These are phyloP conservation scores for Mormyrops attenuatus DNA, from an alignment of 2,797 vertebrate species.

Conservation along the genomic window DNA sequence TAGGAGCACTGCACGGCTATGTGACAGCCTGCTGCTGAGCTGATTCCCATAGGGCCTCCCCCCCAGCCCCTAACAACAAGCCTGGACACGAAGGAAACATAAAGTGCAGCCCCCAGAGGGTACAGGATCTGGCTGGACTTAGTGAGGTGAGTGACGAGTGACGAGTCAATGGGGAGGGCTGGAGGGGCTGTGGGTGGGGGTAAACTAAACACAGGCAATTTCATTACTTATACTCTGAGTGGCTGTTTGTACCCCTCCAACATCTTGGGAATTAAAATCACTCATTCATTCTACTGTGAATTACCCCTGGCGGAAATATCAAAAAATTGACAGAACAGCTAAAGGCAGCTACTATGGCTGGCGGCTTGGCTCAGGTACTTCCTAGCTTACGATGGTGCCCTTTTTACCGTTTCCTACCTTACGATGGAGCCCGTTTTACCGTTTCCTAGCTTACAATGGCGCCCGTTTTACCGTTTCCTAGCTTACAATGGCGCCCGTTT, in stretches of 20 bases:
- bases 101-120: constrained; percentile 15
- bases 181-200: neutral
- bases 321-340: neutral
- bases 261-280: neutral
- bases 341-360: neutral
- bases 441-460: neutral
- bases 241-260: neutral
- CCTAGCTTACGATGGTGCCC: neutral
- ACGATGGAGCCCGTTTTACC: neutral
- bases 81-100: constrained; percentile 37
- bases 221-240: neutral
- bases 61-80: constrained; percentile 5
- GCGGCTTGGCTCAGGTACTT: neutral
- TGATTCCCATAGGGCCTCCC: neutral
- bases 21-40: neutral
- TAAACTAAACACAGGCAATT: neutral
- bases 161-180: neutral
- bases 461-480: neutral
- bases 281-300: neutral
- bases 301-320: neutral
- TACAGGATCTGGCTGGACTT: neutral
- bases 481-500: neutral
- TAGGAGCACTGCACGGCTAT: neutral
- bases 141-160: neutral
- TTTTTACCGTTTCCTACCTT: neutral